Evolutionary conservation across 2,888 invertebrate genomes (phyloP).

Genomic region (Synanthedon tipuliformis): DNA sequence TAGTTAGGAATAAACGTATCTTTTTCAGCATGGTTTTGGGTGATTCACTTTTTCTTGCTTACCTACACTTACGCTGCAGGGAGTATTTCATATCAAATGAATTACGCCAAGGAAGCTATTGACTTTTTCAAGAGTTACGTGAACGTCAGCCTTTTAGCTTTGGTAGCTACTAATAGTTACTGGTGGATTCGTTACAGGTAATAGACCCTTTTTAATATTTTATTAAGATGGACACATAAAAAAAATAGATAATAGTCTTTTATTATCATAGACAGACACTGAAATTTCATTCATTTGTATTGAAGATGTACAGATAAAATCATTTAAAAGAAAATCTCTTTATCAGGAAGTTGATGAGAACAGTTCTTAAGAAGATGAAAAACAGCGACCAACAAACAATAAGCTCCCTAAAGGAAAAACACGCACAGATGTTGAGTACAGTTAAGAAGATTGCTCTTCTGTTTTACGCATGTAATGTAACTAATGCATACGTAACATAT

Average conservation of each 20-base stretch:
- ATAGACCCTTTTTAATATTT: neutral
- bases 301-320: no score
- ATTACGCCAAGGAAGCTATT: constrained; percentile 22
- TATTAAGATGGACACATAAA: no score
- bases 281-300: no score
- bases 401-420: constrained; percentile 17
- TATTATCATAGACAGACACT: no score
- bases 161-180: constrained; percentile 32
- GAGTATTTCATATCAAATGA: constrained; percentile 26
- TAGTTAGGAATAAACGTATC: neutral
- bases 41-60: constrained; percentile 28
- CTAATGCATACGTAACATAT: constrained; percentile 27
- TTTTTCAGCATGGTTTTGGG: constrained; percentile 36
- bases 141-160: constrained; percentile 31
- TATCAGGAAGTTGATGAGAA: constrained; percentile 22
- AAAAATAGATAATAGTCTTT: no score
- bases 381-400: constrained; percentile 23
- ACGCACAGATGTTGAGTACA: constrained; percentile 20
- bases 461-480: constrained; percentile 29
- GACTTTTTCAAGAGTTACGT: constrained; percentile 42
- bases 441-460: constrained; percentile 33
- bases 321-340: no score
- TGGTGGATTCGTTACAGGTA: constrained; percentile 45
- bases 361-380: constrained; percentile 20
- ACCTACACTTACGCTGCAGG: constrained; percentile 41